Conservation (phyloP, 1,140 invertebrate genomes). For the Drosophila subobscura region DNA sequence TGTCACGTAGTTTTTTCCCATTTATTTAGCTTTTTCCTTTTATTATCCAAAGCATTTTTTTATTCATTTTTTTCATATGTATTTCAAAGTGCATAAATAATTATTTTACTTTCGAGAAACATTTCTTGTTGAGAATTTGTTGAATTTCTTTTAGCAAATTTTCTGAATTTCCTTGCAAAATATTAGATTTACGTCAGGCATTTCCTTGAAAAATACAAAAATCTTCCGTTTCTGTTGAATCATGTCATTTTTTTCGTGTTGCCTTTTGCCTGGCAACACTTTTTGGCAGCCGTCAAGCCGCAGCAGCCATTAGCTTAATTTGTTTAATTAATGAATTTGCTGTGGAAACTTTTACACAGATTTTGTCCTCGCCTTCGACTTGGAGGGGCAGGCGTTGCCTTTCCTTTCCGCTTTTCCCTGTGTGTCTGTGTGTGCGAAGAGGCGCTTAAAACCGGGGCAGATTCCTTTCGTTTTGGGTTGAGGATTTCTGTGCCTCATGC, state of each 20-base stretch:
- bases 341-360: conserved; percentile 42
- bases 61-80: conserved; percentile 48
- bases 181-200: conserved; percentile 13
- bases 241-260: conserved; percentile 10
- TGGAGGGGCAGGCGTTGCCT: neutral
- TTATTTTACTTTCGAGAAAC: conserved; percentile 3
- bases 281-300: conserved; percentile 42
- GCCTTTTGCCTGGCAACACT: conserved; percentile 31
- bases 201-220: conserved; percentile 17
- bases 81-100: conserved; percentile 39
- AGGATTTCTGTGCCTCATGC: conserved; percentile 1
- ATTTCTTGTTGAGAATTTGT: neutral
- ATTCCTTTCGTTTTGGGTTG: conserved; percentile 19
- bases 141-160: neutral
- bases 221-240: conserved; percentile 9
- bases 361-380: conserved; percentile 23
- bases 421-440: conserved; percentile 9
- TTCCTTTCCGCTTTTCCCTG: neutral
- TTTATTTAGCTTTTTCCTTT: conserved; percentile 30
- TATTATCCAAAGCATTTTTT: conserved; percentile 32
- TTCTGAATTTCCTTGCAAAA: conserved; percentile 4
- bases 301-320: conserved; percentile 61
- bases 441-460: conserved; percentile 37
- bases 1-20: too few relatives aligned
- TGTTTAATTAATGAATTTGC: conserved; percentile 60